Evolutionary conservation across 2,113 vertebrate species (phyloP).

Genomic region (Eulemur rufifrons): DNA sequence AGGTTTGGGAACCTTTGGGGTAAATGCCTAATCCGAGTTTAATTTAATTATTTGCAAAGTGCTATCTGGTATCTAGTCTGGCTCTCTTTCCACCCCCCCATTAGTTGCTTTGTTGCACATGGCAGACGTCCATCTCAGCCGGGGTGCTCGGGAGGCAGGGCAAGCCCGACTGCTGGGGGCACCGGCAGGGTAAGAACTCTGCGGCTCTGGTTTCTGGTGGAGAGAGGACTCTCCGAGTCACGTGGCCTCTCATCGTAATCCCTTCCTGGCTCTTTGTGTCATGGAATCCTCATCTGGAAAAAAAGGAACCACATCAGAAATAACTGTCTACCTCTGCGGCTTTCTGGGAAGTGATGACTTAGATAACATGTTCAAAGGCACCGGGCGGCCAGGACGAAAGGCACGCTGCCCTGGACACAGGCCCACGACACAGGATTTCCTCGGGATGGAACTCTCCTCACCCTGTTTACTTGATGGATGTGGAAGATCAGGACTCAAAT

Average conservation of each 20-base stretch:
- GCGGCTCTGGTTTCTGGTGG: constrained; percentile 39
- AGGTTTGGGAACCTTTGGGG: constrained; percentile 34
- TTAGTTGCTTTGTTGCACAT: not conserved
- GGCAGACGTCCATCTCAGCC: not conserved
- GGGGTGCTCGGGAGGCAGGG: not conserved
- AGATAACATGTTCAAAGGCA: not conserved
- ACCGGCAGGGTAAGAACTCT: not conserved
- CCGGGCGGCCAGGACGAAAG: not conserved
- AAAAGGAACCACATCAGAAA: constrained; percentile 57
- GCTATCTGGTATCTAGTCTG: not conserved
- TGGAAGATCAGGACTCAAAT: not conserved
- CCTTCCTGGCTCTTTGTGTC: constrained; percentile 62
- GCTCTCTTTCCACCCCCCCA: not conserved
- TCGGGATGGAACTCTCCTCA: not conserved
- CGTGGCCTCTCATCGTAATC: constrained; percentile 55
- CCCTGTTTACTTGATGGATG: not conserved
- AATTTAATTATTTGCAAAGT: constrained; percentile 39
- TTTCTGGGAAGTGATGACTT: not conserved
- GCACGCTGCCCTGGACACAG: accelerated
- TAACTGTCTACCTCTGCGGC: not conserved
- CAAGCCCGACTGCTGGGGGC: not conserved
- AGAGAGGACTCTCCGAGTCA: constrained; percentile 9
- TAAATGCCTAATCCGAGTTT: constrained; percentile 11
- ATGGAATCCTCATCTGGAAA: constrained; percentile 49
- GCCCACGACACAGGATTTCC: not conserved